Evolutionary conservation across 2,888 invertebrate genomes (phyloP), one percentile per base, ranked within the genome.

Genomic region (Eristalinus aeneus): DNA sequence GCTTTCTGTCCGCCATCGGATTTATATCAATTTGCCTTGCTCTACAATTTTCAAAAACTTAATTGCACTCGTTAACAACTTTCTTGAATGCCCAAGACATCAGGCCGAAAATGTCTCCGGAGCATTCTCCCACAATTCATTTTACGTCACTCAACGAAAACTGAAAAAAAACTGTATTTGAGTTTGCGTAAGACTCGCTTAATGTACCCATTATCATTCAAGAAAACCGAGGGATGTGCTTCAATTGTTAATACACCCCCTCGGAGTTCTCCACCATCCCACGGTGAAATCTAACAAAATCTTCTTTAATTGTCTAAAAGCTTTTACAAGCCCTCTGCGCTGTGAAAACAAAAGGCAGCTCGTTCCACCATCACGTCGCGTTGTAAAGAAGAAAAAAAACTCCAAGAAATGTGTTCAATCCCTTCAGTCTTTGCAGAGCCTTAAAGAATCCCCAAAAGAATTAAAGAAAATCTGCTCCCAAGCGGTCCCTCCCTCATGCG

Each of bases 401-500:
- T 63, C 64, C 68, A 74, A 5, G 5, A 75, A 56, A 79, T 61
- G 23, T 61, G 74, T 79, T 67, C 36, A 74, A 80, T 67, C 75
- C 67, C 63, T 79, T 75, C 31, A 58, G 9, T 46, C 31, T 64
- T 54, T 12, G 46, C 10, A 63, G 9, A 80, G 63, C 71, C 39
- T 22, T 12, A 68, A 60, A 76, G 34, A 72, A 54, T 46, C 71
- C 53, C 56, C 11, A 80, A 76, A 68, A 54, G 22, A 80, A 63
- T 72, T 46, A 68, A 73, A 68, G 23, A 63, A 67, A 34, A 73
- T 69, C 63, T 9, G 58, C 75, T 74, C 64, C 39, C 20, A 54
- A 58, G 60, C 16, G 32, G 16, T 20, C 71, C 39, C 67, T 12
- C 32, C 64, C 72, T 58, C 27, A 2, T 4, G 39, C 11, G 23